These are phyloP conservation scores for Diorhabda sublineata DNA, from an alignment of 1,140 invertebrate species.

Conservation along the genomic window DNA sequence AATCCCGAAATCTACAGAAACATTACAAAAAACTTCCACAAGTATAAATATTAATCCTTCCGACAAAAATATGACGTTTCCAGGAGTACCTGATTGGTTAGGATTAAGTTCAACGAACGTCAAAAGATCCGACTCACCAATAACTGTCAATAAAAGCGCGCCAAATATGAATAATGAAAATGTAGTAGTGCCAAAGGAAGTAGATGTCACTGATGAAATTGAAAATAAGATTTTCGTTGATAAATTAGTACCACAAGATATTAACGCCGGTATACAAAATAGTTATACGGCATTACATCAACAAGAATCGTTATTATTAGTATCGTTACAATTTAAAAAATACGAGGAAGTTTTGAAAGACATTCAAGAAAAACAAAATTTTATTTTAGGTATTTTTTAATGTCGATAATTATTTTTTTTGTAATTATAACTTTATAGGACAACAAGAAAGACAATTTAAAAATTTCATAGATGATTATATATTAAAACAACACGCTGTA, in stretches of 20 bases:
- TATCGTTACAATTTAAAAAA: constrained; percentile 51
- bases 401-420: background rate
- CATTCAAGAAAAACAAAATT: constrained; percentile 50
- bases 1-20: background rate
- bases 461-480: constrained; percentile 47
- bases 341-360: constrained; percentile 50
- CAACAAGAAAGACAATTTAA: constrained; percentile 51
- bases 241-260: constrained; percentile 14
- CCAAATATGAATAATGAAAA: too few relatives aligned
- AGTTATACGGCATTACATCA: constrained; percentile 43
- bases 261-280: constrained; percentile 11
- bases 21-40: constrained; percentile 3
- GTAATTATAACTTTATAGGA: background rate
- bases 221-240: too few relatives aligned
- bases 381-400: constrained; percentile 34
- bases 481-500: constrained; percentile 50
- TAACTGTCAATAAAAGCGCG: background rate
- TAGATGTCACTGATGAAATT: too few relatives aligned
- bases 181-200: too few relatives aligned
- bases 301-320: constrained; percentile 50
- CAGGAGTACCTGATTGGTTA: constrained; percentile 30
- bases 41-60: too few relatives aligned
- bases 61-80: background rate
- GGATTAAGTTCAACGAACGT: background rate
- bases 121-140: background rate